Base-by-base conservation (phyloP, 2,888 invertebrate genomes). In the Carabus problematicus region DNA sequence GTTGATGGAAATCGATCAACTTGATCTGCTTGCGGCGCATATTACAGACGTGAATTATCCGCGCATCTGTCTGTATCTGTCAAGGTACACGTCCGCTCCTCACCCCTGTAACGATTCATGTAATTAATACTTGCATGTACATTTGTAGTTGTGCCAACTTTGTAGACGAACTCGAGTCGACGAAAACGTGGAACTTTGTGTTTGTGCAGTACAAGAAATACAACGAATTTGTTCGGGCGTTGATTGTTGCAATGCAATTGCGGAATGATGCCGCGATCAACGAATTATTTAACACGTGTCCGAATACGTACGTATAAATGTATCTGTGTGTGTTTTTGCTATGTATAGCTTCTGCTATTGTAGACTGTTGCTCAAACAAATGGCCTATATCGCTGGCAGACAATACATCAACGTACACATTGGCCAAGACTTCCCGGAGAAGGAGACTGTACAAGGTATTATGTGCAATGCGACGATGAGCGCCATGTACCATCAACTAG, bases 311-410 rank as follows among this genome's bases (percentile, higher is more conserved):
- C 87, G 91, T 87, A 73, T 29, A 29, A 6, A 29, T 29, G 29
- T 29, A 29, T 29, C 29, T 29, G 6, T 29, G 29, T 29, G 6
- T 29, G 29, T 29, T 29, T 29, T 2, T n/a, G n/a, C n/a, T 49
- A 42, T 39, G 58, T 63, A 16, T 41, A 55, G 19, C 58, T 52
- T 59, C 52, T 68, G 71, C 69, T 74, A 71, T 83, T 84, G 42
- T 79, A 94, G 94, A 66, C 86, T 91, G 18, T 84, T 94, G 64
- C 91, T 95, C 79, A 97, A 95, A 80, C 99, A 99, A 80, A 83
- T 99, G 78, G 97, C 98, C 11, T 98, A 95, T 79, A 95, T 99
- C 90, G 85, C 98, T 67, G 98, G 96, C 0, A 88, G 98, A 0
- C 98, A 99, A 78, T 96, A 98, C 82, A 88, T 93, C 43, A 93